Conservation (phyloP, 1,140 invertebrate species). For the Meloidogyne chitwoodi region DNA sequence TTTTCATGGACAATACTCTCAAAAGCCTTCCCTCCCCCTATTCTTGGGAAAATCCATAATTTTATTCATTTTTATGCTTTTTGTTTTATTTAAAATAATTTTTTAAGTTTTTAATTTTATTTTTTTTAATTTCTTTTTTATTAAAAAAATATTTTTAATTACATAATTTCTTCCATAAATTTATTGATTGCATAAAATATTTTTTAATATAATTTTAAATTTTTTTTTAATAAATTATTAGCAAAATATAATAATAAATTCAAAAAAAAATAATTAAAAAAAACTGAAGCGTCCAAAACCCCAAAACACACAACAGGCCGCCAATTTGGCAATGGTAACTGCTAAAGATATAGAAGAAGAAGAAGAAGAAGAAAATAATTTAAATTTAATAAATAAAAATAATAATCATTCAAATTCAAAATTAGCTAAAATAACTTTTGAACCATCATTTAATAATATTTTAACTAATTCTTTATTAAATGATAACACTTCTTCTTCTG, state of each 20-base stretch:
- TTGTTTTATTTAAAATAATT: neutral
- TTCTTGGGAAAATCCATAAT: neutral
- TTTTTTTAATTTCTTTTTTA: too few species aligned
- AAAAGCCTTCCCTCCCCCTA: neutral
- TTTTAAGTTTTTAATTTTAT: too few species aligned
- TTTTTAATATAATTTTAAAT: too few species aligned
- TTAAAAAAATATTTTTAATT: too few species aligned
- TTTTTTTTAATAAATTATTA: too few species aligned
- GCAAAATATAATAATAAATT: too few species aligned
- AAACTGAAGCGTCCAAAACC: neutral
- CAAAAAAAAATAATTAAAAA: neutral
- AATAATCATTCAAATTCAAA: neutral
- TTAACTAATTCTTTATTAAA: neutral
- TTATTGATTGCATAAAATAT: too few species aligned
- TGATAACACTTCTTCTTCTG: constrained; percentile 3
- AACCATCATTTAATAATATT: neutral
- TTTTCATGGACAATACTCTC: neutral
- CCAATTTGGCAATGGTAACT: neutral
- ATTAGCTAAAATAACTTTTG: neutral
- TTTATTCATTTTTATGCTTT: neutral
- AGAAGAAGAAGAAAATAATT: neutral
- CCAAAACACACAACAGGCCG: neutral
- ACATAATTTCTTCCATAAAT: too few species aligned
- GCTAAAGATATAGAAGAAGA: neutral
- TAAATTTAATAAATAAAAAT: neutral